Evolutionary conservation across 2,888 invertebrate species (phyloP).

Genomic region (Lottia scabra): DNA sequence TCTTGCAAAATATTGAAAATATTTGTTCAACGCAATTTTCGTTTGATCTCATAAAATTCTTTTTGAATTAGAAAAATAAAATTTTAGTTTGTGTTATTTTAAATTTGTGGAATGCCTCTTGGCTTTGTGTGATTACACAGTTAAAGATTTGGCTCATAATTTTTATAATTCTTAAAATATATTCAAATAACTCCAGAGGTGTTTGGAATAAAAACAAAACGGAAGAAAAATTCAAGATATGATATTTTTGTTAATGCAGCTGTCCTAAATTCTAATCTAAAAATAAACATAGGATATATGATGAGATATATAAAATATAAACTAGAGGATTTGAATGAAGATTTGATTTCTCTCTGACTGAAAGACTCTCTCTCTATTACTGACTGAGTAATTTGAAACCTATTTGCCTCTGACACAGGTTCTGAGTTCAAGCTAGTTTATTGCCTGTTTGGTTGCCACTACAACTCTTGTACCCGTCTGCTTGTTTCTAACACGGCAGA

Average conservation of each 20-base stretch:
- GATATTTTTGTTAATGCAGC: background rate
- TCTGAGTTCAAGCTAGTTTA: background rate
- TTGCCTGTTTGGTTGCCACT: background rate
- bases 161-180: too few species aligned
- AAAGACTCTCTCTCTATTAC: background rate
- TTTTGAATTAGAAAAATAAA: too few species aligned
- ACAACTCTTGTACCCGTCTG: background rate
- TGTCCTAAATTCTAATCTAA: conserved; percentile 1
- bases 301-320: background rate
- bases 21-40: too few species aligned
- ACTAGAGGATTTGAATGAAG: background rate
- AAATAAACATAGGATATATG: background rate
- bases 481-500: background rate
- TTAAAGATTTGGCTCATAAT: too few species aligned
- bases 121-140: too few species aligned
- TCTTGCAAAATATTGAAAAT: too few species aligned
- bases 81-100: too few species aligned
- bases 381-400: background rate
- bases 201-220: too few species aligned
- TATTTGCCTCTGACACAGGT: conserved; percentile 1
- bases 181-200: too few species aligned
- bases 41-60: too few species aligned
- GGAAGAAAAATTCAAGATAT: too few species aligned
- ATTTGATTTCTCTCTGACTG: background rate
- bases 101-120: too few species aligned